phyloP scores from a whole-genome alignment of 2,797 vertebrate genomes.

The Xyrichtys novacula region DNA sequence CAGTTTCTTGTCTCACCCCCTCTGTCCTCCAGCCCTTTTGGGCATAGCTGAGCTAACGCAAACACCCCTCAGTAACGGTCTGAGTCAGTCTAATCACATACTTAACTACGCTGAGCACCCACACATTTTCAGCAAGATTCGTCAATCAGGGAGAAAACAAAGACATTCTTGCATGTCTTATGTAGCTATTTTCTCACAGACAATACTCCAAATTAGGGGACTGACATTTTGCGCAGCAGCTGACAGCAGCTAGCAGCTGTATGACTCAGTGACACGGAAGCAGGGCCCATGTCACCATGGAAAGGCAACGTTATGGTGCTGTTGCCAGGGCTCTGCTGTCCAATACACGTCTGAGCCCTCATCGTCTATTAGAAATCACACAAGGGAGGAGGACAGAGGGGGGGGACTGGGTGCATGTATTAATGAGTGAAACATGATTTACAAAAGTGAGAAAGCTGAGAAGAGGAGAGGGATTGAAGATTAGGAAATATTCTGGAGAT shows the following conservation, averaged over 20 bases:
- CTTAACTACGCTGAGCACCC: slow-evolving; percentile 51
- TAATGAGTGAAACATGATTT: neutral
- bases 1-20: slow-evolving; percentile 27
- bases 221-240: slow-evolving; percentile 71
- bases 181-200: slow-evolving; percentile 56
- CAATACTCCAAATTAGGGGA: slow-evolving; percentile 55
- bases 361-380: slow-evolving; percentile 8
- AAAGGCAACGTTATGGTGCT: slow-evolving; percentile 62
- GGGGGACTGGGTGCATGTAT: neutral
- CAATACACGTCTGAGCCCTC: slow-evolving; percentile 60
- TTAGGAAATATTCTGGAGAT: slow-evolving; percentile 42
- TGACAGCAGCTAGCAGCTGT: slow-evolving; percentile 67
- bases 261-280: slow-evolving; percentile 80
- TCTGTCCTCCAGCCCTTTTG: slow-evolving; percentile 19
- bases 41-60: slow-evolving; percentile 50
- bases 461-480: slow-evolving; percentile 8
- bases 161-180: slow-evolving; percentile 49
- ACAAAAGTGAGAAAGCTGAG: neutral
- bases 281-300: slow-evolving; percentile 64
- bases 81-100: slow-evolving; percentile 67
- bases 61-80: slow-evolving; percentile 36
- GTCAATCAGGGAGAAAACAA: slow-evolving; percentile 20
- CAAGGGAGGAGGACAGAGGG: slow-evolving; percentile 23
- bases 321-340: slow-evolving; percentile 69
- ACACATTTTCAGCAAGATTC: slow-evolving; percentile 40